Percentiles rank a stretch among this genome's conserved stretches.
phyloP scores from a whole-genome alignment of 1,140 invertebrate species.

The Parasteatoda tepidariorum region DNA sequence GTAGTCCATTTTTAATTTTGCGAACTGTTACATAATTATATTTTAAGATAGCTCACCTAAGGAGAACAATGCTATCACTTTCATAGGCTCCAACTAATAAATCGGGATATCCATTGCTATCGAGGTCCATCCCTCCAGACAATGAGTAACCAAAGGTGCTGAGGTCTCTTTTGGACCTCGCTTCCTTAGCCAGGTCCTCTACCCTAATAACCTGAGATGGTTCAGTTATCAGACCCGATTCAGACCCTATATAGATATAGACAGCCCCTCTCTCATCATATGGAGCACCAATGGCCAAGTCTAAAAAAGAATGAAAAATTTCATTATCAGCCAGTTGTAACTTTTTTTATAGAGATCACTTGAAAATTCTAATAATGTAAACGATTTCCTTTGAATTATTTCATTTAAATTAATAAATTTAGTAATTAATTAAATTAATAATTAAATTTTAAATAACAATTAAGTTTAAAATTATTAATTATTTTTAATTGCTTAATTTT shows the following conservation, averaged over 20 bases:
- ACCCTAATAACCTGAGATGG: slow-evolving; percentile 79
- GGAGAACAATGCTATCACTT: slow-evolving; percentile 76
- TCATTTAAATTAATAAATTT: too few species aligned
- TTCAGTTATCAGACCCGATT: slow-evolving; percentile 77
- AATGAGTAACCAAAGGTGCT: slow-evolving; percentile 89
- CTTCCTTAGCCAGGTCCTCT: slow-evolving; percentile 71
- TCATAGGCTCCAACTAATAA: slow-evolving; percentile 89
- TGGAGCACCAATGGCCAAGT: slow-evolving; percentile 72
- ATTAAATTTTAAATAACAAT: too few species aligned
- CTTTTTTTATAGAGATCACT: too few species aligned
- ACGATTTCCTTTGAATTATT: too few species aligned
- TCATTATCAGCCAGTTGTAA: too few species aligned
- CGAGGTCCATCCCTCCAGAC: slow-evolving; percentile 89
- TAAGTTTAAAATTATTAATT: too few species aligned
- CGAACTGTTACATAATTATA: too few species aligned
- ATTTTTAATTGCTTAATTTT: too few species aligned
- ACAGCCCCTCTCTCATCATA: slow-evolving; percentile 73
- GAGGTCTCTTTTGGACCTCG: slow-evolving; percentile 67
- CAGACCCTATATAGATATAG: slow-evolving; percentile 71
- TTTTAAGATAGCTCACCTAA: too few species aligned
- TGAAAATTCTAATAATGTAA: too few species aligned
- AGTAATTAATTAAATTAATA: too few species aligned
- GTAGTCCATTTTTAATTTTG: too few species aligned
- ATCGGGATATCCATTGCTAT: slow-evolving; percentile 92
- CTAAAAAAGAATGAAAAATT: slow-evolving; percentile 63